These are phyloP conservation scores for Catamblyrhynchus diadema DNA, from an alignment of 2,797 vertebrate genomes.

Conservation along the genomic window DNA sequence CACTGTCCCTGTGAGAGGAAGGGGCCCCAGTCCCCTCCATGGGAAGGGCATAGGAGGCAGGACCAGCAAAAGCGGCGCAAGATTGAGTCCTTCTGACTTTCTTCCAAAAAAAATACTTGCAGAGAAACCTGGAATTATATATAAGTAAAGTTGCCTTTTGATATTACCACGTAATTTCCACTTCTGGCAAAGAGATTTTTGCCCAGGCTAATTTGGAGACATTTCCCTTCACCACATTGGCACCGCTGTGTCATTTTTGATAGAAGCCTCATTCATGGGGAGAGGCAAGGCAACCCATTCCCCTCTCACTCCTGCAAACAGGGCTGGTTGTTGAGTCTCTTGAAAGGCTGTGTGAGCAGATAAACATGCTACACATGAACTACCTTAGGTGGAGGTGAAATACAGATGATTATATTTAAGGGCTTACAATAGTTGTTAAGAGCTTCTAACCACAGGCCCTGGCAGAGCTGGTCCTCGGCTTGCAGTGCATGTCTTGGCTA, in stretches of 20 bases:
- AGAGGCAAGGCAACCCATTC: background rate
- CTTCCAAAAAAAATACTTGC: conserved; percentile 58
- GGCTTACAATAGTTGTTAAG: conserved; percentile 85
- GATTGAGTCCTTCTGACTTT: conserved; percentile 27
- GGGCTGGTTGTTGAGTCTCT: conserved; percentile 64
- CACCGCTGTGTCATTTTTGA: background rate
- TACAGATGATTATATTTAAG: conserved; percentile 80
- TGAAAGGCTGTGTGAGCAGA: conserved; percentile 1
- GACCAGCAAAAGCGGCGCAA: background rate
- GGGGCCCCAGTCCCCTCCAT: rapidly evolving
- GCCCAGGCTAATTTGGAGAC: conserved; percentile 50
- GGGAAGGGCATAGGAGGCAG: background rate
- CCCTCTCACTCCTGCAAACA: conserved; percentile 21
- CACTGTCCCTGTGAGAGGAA: background rate
- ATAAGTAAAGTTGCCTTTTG: conserved; percentile 69
- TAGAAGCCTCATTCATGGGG: conserved; percentile 61
- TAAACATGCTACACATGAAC: conserved; percentile 72
- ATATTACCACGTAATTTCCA: conserved; percentile 74
- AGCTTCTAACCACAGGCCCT: conserved; percentile 77
- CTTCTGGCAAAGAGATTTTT: conserved; percentile 68
- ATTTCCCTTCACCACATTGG: conserved; percentile 52
- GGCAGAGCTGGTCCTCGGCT: conserved; percentile 35
- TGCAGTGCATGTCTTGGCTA: conserved; percentile 41
- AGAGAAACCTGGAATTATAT: conserved; percentile 72
- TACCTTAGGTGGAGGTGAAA: conserved; percentile 75